Evolutionary conservation across 2,113 vertebrate species (phyloP), one percentile per base, ranked within the genome.

Genomic region (Alethe diademata): DNA sequence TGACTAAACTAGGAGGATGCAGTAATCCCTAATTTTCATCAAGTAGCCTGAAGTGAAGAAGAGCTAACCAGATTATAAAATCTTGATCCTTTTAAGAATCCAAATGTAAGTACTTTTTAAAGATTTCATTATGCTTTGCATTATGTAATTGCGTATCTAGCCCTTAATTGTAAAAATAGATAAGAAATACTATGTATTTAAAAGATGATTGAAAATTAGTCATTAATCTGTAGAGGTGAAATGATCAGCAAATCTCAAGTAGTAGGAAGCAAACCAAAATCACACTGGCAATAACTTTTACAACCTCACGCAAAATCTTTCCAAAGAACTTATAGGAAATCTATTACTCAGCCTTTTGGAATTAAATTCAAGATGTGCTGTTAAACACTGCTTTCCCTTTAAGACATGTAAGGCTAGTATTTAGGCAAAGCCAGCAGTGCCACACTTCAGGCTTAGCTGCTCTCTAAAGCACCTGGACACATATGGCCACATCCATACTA

Each of bases 1-100:
- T 94, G 94, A 94, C 87, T 95, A 92, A 94, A 62, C 67, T 40
- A 70, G 43, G 22, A 96, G 50, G 85, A 88, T 70, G 36, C 78
- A 94, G 66, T 88, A 94, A 76, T 95, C 33, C 71, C 66, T 65
- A 72, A 82, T 90, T 96, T 91, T 89, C 62, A 76, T 45, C n/a
- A 61, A 73, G 71, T 82, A 45, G 45, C 28, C 43, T 92, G 71
- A 80, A 85, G 22, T 64, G 38, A 88, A 73, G 76, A 73, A 80
- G 73, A 84, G 29, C 74, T 87, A 60, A 56, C 35, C 71, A 78
- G 53, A 47, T 79, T 61, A 54, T 69, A 90, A 85, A 85, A 54
- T 70, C 56, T 65, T 82, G 51, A 70, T 80, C 42, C 40, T 94
- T 66, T 51, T 88, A 79, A 69, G 74, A 83, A 83, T 62, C 35